Evolutionary conservation across 2,113 vertebrate species (phyloP).

Genomic region (Cygnus atratus): DNA sequence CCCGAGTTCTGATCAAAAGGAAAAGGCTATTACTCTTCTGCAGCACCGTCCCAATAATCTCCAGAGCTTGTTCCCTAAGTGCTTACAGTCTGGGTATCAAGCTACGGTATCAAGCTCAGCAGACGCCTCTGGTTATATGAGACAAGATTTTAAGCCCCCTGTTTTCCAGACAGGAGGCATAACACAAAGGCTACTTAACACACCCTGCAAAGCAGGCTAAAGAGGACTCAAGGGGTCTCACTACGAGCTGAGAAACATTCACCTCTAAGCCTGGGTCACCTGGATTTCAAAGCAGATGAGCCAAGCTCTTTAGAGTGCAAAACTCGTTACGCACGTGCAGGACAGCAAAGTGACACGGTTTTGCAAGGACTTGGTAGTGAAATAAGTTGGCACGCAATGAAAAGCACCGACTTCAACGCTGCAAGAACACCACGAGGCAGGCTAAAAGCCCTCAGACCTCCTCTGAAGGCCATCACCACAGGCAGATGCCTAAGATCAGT

Average conservation of each 20-base stretch:
- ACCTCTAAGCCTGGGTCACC: conserved; percentile 9
- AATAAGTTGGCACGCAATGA: background rate
- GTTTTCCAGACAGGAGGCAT: conserved; percentile 18
- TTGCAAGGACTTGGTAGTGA: background rate
- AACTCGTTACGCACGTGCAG: background rate
- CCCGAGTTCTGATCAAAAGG: background rate
- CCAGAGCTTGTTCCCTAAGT: background rate
- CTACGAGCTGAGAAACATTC: background rate
- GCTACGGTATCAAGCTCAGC: conserved; percentile 20
- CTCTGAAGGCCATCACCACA: background rate
- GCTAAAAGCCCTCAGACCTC: background rate
- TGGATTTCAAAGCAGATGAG: background rate
- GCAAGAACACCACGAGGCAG: background rate
- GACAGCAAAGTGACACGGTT: background rate
- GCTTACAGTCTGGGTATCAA: conserved; percentile 12
- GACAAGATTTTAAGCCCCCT: conserved; percentile 23
- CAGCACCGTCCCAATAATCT: background rate
- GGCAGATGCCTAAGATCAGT: background rate
- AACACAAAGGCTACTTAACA: conserved; percentile 12
- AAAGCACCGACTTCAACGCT: background rate
- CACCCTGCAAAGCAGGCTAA: conserved; percentile 13
- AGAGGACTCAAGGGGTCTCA: background rate
- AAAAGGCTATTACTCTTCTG: background rate
- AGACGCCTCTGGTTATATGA: conserved; percentile 25
- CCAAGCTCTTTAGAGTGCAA: background rate